A percentile compares a stretch with the other conserved stretches of the same genome.
Evolutionary conservation across 2,797 vertebrate species (phyloP).

Genomic region (Hemibagrus guttatus): DNA sequence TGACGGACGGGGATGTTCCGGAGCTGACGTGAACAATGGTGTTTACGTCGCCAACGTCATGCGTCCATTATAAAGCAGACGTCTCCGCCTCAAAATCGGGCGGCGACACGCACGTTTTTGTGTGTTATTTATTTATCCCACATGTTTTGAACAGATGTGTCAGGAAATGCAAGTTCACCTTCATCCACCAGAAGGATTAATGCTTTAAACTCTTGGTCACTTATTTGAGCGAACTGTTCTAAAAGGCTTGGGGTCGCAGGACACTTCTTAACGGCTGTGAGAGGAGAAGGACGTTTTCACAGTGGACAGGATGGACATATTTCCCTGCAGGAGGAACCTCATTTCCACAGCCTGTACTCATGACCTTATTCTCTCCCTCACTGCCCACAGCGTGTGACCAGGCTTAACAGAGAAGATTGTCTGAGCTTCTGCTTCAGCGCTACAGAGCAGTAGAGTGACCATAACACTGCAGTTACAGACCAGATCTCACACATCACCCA

Average conservation of each 20-base stretch:
- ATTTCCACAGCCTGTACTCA: not conserved
- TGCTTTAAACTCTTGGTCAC: not conserved
- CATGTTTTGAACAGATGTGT: not conserved
- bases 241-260: not conserved
- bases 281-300: not conserved
- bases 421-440: not conserved
- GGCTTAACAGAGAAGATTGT: not conserved
- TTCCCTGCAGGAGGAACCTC: not conserved
- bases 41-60: too few relatives aligned
- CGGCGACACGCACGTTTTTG: not conserved
- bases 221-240: not conserved
- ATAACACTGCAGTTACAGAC: not conserved
- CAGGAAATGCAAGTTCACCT: not conserved
- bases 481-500: not conserved
- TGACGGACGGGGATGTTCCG: not conserved
- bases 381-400: not conserved
- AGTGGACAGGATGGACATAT: not conserved
- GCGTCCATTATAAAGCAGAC: not conserved
- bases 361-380: conserved; percentile 7
- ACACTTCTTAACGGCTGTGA: not conserved
- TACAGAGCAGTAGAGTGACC: not conserved
- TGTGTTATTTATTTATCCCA: not conserved
- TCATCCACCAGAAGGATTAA: not conserved
- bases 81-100: not conserved
- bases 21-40: not conserved